Conservation (phyloP, 2,113 vertebrate genomes). For the Athene noctua region DNA sequence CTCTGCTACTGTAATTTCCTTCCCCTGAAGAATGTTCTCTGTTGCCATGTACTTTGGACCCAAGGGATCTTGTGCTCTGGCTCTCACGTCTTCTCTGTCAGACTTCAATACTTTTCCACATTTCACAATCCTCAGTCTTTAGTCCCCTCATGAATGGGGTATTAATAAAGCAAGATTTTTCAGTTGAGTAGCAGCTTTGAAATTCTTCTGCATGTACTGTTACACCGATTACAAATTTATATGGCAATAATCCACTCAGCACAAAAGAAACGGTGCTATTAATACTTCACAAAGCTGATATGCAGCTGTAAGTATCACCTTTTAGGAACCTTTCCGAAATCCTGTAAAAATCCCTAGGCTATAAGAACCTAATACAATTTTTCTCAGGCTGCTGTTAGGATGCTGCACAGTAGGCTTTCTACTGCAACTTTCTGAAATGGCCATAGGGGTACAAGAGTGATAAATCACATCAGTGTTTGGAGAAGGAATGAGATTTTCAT, state of each 20-base stretch:
- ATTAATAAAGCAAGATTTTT: constrained; percentile 6
- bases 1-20: neutral
- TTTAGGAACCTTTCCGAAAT: constrained; percentile 1
- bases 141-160: neutral
- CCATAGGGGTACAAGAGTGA: neutral
- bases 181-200: constrained; percentile 32
- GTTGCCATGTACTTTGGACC: neutral
- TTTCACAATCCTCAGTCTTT: neutral
- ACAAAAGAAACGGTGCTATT: neutral
- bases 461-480: neutral
- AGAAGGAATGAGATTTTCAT: neutral
- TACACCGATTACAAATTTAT: constrained; percentile 21
- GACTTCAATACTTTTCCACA: neutral
- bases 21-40: neutral
- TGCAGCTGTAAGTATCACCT: neutral
- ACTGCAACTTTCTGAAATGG: neutral
- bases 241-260: neutral
- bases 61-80: neutral
- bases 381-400: neutral
- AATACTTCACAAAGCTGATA: neutral
- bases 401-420: neutral
- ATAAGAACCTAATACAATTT: neutral
- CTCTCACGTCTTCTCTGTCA: neutral
- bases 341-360: neutral
- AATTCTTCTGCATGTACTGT: constrained; percentile 19